Evolutionary conservation across 1,140 invertebrate genomes (phyloP).

Genomic region (Listronotus oregonensis): DNA sequence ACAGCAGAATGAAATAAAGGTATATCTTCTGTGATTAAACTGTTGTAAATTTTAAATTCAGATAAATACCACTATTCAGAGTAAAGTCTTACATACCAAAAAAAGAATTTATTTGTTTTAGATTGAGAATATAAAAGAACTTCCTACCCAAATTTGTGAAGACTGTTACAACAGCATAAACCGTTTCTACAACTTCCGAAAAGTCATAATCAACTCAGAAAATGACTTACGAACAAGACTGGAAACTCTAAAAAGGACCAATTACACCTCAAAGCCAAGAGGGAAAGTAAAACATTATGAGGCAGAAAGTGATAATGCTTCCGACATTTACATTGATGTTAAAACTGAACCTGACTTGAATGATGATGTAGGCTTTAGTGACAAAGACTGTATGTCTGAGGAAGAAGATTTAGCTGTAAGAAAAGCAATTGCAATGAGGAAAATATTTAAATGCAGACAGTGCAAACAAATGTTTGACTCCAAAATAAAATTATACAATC

Average conservation of each 20-base stretch:
- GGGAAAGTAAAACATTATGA: slow-evolving; percentile 12
- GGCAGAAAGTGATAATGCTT: slow-evolving; percentile 9
- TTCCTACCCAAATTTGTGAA: slow-evolving; percentile 43
- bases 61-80: too few relatives aligned
- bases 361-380: slow-evolving; percentile 14
- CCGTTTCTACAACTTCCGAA: slow-evolving; percentile 45
- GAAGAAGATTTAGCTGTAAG: slow-evolving; percentile 12
- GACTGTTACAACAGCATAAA: slow-evolving; percentile 45
- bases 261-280: slow-evolving; percentile 18
- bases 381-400: slow-evolving; percentile 9
- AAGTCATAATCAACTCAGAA: slow-evolving; percentile 44
- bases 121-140: slow-evolving; percentile 35
- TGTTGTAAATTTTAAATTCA: too few relatives aligned
- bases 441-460: slow-evolving; percentile 40
- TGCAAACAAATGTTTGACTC: slow-evolving; percentile 44
- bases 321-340: slow-evolving; percentile 12
- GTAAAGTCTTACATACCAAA: too few relatives aligned
- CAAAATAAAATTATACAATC: slow-evolving; percentile 43
- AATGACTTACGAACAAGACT: slow-evolving; percentile 39
- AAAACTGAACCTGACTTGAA: slow-evolving; percentile 15
- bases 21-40: too few relatives aligned
- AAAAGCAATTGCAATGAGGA: slow-evolving; percentile 30
- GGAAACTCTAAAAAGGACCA: slow-evolving; percentile 29
- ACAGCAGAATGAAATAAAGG: too few relatives aligned
- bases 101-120: slow-evolving; percentile 21